Evolutionary conservation across 2,113 vertebrate species (phyloP).

Genomic region (Dolichotis patagonum): DNA sequence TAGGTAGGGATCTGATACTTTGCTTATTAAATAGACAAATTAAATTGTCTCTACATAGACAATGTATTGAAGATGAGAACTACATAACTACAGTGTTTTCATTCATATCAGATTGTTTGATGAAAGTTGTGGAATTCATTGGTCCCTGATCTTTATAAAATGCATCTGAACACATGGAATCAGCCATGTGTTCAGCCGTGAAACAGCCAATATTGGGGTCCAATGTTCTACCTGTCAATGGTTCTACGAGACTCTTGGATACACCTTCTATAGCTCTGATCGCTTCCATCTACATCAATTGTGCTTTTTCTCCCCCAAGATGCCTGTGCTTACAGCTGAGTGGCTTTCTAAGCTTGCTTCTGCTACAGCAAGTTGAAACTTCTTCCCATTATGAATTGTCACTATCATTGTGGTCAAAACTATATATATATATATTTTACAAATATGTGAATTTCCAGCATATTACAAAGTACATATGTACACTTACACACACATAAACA

Average conservation of each 20-base stretch:
- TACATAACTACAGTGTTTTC: not conserved
- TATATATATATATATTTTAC: not conserved
- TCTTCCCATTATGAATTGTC: not conserved
- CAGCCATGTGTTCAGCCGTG: not conserved
- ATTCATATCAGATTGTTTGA: not conserved
- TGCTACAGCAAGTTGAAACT: not conserved
- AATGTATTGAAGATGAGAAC: not conserved
- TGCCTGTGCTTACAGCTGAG: not conserved
- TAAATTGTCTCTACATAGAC: too few species aligned
- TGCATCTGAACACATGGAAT: not conserved
- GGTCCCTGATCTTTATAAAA: not conserved
- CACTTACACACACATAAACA: too few species aligned
- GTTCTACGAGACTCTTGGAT: not conserved
- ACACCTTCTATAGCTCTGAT: not conserved
- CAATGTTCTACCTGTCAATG: not conserved
- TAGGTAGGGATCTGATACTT: not conserved
- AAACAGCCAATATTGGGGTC: too few species aligned
- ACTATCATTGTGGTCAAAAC: not conserved
- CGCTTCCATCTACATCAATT: not conserved
- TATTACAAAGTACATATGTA: not conserved
- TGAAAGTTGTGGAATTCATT: not conserved
- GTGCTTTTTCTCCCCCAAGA: not conserved
- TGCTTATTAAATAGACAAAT: not conserved
- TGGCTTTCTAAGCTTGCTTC: not conserved
- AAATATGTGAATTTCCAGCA: not conserved